Base-by-base conservation (phyloP, 2,113 vertebrate species). In the Tricholaema leucomelas region DNA sequence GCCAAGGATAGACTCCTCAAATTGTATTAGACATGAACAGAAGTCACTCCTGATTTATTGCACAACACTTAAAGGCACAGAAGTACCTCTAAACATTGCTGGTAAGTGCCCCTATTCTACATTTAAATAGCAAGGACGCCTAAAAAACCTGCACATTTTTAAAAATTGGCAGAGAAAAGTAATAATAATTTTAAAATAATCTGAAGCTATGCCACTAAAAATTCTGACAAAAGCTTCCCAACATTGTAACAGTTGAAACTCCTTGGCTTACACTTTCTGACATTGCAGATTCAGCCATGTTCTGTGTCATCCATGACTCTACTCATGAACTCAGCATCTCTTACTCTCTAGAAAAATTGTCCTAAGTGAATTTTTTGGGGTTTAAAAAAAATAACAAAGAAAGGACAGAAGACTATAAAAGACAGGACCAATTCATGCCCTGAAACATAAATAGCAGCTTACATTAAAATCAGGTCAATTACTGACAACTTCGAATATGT, bases 361-460 rank as follows among this genome's bases (percentile, higher is more conserved):
- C 15, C 17, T 21, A 66, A 36, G 23, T 1, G 2, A 5, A 1
- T 72, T 5, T 56, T 76, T 77, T 19, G 42, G 10, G 61, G 20
- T 5, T 61, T 38, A 33, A 52, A 48, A 71, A 55, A 67, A 69
- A 69, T 44, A 44, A 36, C 30, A 63, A 76, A 61, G 54, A 81
- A 84, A 89, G 59, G 66, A 73, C 59, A 85, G 52, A 91, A 91
- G 44, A 81, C 35, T 77, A 83, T 10, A 60, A 44, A 52, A 65
- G 58, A 38, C 40, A 61, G 67, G 38, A 27, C 20, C 24, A 54
- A 55, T 65, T 85, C 63, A 65, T 13, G 30, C 52, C 38, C 48
- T 69, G 61, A 91, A 95, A 79, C 33, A 58, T 36, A 91, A 93
- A 79, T 15, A 91, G 55, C 48, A 88, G 35, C 44, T 87, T 14